Conservation (phyloP, 1,140 invertebrate species). For the Rhopalosiphum padi region DNA sequence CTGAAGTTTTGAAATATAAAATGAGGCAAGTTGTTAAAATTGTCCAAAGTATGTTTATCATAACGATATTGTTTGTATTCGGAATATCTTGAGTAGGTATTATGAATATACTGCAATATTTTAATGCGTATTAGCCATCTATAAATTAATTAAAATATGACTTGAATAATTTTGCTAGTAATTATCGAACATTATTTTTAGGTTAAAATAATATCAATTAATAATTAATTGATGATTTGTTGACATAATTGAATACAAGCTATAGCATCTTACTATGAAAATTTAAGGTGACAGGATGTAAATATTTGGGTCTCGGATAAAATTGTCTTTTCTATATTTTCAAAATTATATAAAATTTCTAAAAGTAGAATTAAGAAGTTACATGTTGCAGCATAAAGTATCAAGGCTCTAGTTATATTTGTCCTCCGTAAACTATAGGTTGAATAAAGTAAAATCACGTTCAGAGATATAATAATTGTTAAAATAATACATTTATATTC, state of each 20-base stretch:
- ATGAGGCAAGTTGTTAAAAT: background rate
- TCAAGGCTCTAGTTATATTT: background rate
- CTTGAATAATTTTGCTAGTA: background rate
- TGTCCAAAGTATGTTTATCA: background rate
- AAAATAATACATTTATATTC: background rate
- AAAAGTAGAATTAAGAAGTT: background rate
- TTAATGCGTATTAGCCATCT: background rate
- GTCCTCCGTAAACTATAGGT: background rate
- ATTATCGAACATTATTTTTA: background rate
- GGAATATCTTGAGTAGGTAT: background rate
- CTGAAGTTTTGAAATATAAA: background rate
- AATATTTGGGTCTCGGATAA: background rate
- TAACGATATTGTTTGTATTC: background rate
- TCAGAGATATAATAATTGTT: background rate
- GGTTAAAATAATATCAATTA: background rate
- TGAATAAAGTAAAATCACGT: background rate
- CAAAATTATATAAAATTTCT: background rate
- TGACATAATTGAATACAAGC: background rate
- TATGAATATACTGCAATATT: background rate
- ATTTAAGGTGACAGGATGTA: background rate
- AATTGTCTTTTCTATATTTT: background rate
- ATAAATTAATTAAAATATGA: background rate
- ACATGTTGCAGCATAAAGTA: background rate
- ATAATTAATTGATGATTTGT: background rate
- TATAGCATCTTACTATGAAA: background rate